Evolutionary conservation across 2,113 vertebrate species (phyloP).

Genomic region (Chlorodrepanis virens): DNA sequence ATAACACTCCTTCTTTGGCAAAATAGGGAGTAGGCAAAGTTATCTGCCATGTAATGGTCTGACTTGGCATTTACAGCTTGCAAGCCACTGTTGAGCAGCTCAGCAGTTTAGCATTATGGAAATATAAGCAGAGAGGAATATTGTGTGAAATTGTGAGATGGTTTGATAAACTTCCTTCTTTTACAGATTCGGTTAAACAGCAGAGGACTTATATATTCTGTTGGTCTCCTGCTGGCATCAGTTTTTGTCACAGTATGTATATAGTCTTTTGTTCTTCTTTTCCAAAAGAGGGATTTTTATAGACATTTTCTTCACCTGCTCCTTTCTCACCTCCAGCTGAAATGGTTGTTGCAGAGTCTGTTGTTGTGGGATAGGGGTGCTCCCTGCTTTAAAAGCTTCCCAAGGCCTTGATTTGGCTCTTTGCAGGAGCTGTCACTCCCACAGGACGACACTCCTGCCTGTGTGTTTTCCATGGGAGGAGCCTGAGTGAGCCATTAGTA

Average conservation of each 20-base stretch:
- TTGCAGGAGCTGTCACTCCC: neutral
- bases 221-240: slow-evolving; percentile 91
- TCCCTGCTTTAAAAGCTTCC: neutral
- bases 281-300: neutral
- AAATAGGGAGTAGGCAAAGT: neutral
- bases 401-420: neutral
- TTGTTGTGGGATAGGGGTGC: neutral
- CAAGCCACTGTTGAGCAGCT: neutral
- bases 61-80: neutral
- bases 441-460: neutral
- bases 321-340: neutral
- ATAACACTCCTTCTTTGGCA: neutral
- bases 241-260: slow-evolving; percentile 93
- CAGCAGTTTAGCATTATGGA: neutral
- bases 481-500: neutral
- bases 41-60: neutral
- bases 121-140: neutral
- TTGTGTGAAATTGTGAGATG: neutral
- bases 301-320: neutral
- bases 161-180: slow-evolving; percentile 36
- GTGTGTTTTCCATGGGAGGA: neutral
- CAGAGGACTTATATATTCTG: slow-evolving; percentile 95
- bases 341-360: neutral
- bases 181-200: slow-evolving; percentile 92
- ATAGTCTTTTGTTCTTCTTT: neutral